Evolutionary conservation across 2,113 vertebrate genomes (phyloP), one percentile per base, ranked within the genome.

Genomic region (Mustela lutreola): DNA sequence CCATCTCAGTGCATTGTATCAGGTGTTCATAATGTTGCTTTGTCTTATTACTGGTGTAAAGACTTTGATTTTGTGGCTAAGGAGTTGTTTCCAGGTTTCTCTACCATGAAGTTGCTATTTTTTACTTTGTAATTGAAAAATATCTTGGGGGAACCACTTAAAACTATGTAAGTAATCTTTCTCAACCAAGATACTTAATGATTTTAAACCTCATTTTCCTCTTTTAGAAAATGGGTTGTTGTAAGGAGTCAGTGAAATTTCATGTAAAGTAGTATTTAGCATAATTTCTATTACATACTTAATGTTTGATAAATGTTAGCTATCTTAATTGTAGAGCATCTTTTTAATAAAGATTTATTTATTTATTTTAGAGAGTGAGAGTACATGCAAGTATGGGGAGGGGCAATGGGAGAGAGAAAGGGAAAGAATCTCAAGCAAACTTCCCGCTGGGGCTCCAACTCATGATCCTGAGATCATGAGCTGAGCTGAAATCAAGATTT

Each of bases 221-320:
- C 15, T 82, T 91, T 36, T 94, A 1, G 60, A 70, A 84, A 70
- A 62, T 95, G 18, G 26, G 3, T 84, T 83, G 14, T 81, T 88
- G 15, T 33, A 97, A 97, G 42, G 39, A 93, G 67, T 93, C 65
- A 86, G 26, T 60, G 45, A 45, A 45, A 45, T 87, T 86, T 90
- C 26, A 53, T 62, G 1, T 60, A 42, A 67, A 95, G 60, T 50
- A 26, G 48, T 42, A 26, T 75, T 94, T 67, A 95, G 80, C 39
- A 16, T 91, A 67, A 33, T 67, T 87, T 89, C 26, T 82, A 2
- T 91, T 82, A 70, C 24, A 39, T 50, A 70, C 31, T 42, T 71
- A 92, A 24, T 85, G 53, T 90, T 81, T 15, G 85, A 0, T 89
- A 28, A 87, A 76, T 63, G 36, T 75, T 91, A 91, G 53, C 62